A percentile compares a stretch with the other conserved stretches of the same genome.
Evolutionary conservation across 2,888 invertebrate genomes (phyloP).

Genomic region (Cantharis lateralis): DNA sequence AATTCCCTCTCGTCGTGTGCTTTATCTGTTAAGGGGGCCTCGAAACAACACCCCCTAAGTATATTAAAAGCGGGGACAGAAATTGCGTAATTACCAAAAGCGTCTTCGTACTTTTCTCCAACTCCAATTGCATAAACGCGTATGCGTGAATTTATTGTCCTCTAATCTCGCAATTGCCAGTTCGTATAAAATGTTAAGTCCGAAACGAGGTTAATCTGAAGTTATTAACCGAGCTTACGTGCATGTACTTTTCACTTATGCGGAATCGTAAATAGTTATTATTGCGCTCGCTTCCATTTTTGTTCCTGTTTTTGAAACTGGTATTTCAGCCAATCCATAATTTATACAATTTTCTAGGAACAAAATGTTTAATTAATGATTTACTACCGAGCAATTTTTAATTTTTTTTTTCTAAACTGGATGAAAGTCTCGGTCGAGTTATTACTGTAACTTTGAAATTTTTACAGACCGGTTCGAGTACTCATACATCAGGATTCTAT

Average conservation of each 20-base stretch:
- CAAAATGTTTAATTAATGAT: constrained; percentile 29
- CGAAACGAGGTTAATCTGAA: constrained; percentile 18
- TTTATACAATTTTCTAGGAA: constrained; percentile 24
- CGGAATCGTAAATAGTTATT: constrained; percentile 14
- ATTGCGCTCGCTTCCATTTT: constrained; percentile 14
- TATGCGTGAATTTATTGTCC: constrained; percentile 13
- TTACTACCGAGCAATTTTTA: not conserved
- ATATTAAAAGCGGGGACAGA: constrained; percentile 45
- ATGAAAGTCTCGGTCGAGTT: not conserved
- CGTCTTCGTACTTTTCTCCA: constrained; percentile 30
- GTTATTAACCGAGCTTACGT: constrained; percentile 11
- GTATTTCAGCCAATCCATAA: constrained; percentile 13
- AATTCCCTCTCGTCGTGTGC: constrained; percentile 35
- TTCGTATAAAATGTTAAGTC: not conserved
- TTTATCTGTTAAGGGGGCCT: constrained; percentile 36
- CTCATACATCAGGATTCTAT: constrained; percentile 20
- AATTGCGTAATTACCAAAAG: constrained; percentile 40
- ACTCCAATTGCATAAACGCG: constrained; percentile 12
- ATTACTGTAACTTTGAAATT: not conserved
- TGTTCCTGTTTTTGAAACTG: constrained; percentile 17
- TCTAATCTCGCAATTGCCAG: constrained; percentile 6
- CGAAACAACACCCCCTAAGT: constrained; percentile 33
- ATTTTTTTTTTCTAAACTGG: not conserved
- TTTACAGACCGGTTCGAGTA: constrained; percentile 13
- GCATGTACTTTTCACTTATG: constrained; percentile 11